A percentile compares a stretch with the other conserved stretches of the same genome.
Evolutionary conservation across 1,140 invertebrate genomes (phyloP).

Genomic region (Acyrthosiphon pisum): DNA sequence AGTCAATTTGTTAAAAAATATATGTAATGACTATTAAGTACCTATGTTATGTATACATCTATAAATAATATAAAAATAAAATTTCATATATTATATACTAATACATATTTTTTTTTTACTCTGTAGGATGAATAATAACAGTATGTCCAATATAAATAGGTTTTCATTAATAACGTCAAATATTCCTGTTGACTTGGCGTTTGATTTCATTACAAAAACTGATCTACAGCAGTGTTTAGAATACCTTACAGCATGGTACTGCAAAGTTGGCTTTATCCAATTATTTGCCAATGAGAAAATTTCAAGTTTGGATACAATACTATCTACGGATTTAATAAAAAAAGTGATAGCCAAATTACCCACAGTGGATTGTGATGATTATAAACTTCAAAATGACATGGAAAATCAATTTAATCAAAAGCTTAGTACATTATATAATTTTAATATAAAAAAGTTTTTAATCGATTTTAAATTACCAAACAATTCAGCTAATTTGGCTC

Average conservation of each 20-base stretch:
- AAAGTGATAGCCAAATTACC: conserved; percentile 43
- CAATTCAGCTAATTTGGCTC: conserved; percentile 25
- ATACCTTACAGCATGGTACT: conserved; percentile 26
- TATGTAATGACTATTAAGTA: too few species aligned
- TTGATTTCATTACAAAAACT: not conserved
- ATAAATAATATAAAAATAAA: too few species aligned
- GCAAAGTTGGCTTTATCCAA: conserved; percentile 13
- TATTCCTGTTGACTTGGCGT: conserved; percentile 42
- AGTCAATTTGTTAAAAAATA: too few species aligned
- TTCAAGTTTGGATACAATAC: not conserved
- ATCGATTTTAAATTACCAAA: conserved; percentile 24
- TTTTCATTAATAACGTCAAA: conserved; percentile 21
- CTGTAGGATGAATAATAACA: not conserved
- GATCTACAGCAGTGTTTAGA: conserved; percentile 8
- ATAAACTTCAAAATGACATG: not conserved
- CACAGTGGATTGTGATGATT: conserved; percentile 12
- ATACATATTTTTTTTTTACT: not conserved
- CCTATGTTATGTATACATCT: too few species aligned
- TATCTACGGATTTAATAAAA: not conserved
- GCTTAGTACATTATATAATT: not conserved
- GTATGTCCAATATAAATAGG: not conserved
- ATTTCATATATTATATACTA: not conserved
- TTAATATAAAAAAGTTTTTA: conserved; percentile 21
- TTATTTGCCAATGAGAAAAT: not conserved
- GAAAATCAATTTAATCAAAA: conserved; percentile 35